These are phyloP conservation scores for Nannospalax galili DNA, from an alignment of 2,113 vertebrate genomes.

Conservation along the genomic window DNA sequence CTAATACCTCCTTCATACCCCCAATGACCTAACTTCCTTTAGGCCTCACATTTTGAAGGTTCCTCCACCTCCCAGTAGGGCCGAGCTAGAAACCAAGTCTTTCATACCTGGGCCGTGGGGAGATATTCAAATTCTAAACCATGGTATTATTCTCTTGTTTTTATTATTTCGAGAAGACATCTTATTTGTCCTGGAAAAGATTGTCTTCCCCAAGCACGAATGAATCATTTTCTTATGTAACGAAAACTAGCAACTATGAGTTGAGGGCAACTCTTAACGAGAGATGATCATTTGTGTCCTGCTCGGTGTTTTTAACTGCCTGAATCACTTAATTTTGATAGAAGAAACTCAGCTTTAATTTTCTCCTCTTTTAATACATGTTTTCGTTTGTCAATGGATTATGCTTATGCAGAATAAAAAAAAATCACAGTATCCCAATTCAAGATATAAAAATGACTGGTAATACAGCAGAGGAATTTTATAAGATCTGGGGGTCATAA, in stretches of 20 bases:
- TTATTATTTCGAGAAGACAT: not conserved
- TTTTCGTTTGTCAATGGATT: not conserved
- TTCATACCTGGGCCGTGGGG: too few species aligned
- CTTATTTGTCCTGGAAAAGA: conserved; percentile 39
- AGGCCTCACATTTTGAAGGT: not conserved
- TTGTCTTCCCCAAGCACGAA: not conserved
- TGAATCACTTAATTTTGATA: not conserved
- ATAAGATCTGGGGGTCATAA: not conserved
- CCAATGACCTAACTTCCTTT: not conserved
- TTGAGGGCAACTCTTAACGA: not conserved
- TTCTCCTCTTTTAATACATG: not conserved
- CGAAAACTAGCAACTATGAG: not conserved
- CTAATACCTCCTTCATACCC: not conserved
- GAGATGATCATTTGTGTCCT: not conserved
- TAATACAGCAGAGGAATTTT: not conserved
- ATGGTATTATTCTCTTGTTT: not conserved
- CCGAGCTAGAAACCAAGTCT: not conserved
- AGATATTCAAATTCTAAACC: not conserved
- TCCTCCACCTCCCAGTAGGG: not conserved
- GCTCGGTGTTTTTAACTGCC: not conserved
- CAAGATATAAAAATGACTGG: not conserved
- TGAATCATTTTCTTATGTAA: not conserved
- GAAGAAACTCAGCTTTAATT: not conserved
- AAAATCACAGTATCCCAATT: not conserved
- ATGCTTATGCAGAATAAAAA: not conserved